phyloP scores from a whole-genome alignment of 2,797 vertebrate genomes.

The Amphiprion clarkii region DNA sequence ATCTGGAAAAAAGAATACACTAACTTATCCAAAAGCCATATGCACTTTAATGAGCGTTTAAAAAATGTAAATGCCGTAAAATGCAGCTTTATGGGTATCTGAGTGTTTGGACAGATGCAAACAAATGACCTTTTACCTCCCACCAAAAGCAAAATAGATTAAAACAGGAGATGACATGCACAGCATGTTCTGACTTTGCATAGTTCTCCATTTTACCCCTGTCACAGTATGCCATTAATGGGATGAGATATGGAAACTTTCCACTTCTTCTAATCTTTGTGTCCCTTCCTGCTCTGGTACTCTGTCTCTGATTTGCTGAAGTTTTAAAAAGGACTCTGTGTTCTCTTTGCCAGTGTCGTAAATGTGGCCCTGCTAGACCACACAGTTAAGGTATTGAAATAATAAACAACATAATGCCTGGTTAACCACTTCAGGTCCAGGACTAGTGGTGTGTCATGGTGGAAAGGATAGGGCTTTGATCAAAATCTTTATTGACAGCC shows the following conservation, averaged over 20 bases:
- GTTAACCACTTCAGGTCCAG: conserved; percentile 50
- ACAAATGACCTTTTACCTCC: conserved; percentile 22
- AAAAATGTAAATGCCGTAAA: conserved; percentile 48
- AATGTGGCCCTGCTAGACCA: conserved; percentile 54
- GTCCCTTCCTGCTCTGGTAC: conserved; percentile 63
- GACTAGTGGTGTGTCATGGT: conserved; percentile 60
- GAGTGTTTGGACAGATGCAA: conserved; percentile 53
- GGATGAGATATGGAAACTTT: conserved; percentile 46
- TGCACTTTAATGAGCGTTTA: conserved; percentile 33
- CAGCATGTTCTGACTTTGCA: conserved; percentile 19
- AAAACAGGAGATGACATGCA: conserved; percentile 12
- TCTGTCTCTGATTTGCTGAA: conserved; percentile 58
- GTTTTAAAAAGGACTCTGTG: conserved; percentile 65
- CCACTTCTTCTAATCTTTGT: conserved; percentile 67
- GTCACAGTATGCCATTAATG: conserved; percentile 45
- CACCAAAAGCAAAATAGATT: conserved; percentile 30
- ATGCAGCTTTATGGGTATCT: conserved; percentile 37
- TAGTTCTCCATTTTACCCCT: conserved; percentile 8
- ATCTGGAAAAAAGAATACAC: conserved; percentile 80
- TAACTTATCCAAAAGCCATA: conserved; percentile 60
- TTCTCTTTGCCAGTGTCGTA: conserved; percentile 61
- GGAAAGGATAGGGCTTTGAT: conserved; percentile 53
- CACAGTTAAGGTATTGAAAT: conserved; percentile 68
- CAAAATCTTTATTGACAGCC: conserved; percentile 51
- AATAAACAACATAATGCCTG: conserved; percentile 71